Evolutionary conservation across 2,113 vertebrate species (phyloP).

Genomic region (Caloenas nicobarica): DNA sequence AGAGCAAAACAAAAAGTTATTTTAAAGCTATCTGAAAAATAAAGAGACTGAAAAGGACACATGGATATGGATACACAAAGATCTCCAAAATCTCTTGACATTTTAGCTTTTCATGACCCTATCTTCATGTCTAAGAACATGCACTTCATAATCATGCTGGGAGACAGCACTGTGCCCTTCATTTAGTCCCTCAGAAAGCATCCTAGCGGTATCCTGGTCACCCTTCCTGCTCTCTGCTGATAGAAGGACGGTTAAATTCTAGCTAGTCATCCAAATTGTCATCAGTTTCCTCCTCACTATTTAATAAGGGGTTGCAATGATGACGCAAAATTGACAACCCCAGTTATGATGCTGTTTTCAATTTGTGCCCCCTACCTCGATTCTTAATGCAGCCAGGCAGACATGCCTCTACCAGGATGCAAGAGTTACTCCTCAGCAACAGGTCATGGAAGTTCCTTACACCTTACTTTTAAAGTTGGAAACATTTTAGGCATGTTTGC

Average conservation of each 20-base stretch:
- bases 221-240: not conserved
- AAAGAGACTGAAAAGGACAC: not conserved
- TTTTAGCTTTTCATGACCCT: not conserved
- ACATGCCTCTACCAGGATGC: not conserved
- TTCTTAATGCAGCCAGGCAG: not conserved
- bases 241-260: not conserved
- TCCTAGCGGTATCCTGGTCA: fast-evolving
- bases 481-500: not conserved
- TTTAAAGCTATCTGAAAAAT: not conserved
- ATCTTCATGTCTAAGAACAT: not conserved
- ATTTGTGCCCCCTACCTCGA: not conserved
- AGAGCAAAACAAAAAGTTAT: not conserved
- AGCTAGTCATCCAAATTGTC: not conserved
- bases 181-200: not conserved
- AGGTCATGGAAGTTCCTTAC: not conserved
- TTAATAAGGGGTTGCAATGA: not conserved
- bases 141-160: not conserved
- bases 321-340: not conserved
- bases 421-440: not conserved
- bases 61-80: not conserved
- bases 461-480: not conserved
- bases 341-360: not conserved
- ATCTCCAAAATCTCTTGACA: not conserved
- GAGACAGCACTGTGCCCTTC: not conserved
- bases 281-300: not conserved